These are phyloP conservation scores for Eira barbara DNA, from an alignment of 2,113 vertebrate species.

Conservation along the genomic window DNA sequence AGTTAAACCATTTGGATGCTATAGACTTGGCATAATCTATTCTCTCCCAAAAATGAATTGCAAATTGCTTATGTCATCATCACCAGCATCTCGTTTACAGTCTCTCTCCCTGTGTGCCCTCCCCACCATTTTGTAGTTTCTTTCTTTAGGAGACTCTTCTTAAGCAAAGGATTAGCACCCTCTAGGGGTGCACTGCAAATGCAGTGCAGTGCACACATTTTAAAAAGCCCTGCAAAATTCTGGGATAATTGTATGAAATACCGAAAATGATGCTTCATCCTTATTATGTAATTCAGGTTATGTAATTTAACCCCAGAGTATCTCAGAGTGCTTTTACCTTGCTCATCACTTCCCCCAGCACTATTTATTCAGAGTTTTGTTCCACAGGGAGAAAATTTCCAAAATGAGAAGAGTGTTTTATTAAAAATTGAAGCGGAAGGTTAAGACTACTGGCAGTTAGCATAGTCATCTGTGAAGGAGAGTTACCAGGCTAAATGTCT, in stretches of 20 bases:
- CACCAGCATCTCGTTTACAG: background rate
- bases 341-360: background rate
- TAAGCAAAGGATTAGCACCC: background rate
- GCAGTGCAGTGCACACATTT: background rate
- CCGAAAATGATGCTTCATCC: background rate
- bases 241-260: background rate
- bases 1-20: background rate
- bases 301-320: background rate
- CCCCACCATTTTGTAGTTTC: background rate
- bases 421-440: slow-evolving; percentile 21
- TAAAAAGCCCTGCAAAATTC: background rate
- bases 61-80: background rate
- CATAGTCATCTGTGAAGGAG: slow-evolving; percentile 15
- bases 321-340: background rate
- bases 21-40: background rate
- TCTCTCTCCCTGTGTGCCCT: background rate
- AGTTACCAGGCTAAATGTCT: slow-evolving; percentile 11
- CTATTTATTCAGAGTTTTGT: slow-evolving; percentile 11
- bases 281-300: slow-evolving; percentile 52
- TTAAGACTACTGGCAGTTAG: background rate
- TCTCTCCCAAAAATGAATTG: background rate
- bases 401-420: slow-evolving; percentile 52
- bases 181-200: background rate
- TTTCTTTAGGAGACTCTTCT: background rate
- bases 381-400: background rate